Conservation (phyloP, 2,888 invertebrate species). For the Pachliopta kotzebuea region DNA sequence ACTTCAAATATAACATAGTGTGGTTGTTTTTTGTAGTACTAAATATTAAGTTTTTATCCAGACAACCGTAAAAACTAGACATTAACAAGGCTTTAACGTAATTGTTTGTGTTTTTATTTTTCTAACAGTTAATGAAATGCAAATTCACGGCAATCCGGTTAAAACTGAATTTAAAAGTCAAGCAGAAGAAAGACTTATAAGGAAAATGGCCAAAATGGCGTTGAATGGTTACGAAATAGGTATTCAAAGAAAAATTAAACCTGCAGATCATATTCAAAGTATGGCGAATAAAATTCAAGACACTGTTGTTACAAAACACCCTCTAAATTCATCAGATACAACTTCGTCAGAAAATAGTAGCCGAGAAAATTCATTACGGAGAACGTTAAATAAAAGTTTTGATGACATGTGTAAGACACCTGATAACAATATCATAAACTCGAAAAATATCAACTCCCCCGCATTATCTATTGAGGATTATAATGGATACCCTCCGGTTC, state of each 20-base stretch:
- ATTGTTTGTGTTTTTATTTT: constrained; percentile 39
- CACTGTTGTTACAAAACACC: constrained; percentile 76
- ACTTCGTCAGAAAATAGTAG: constrained; percentile 57
- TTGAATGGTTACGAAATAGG: constrained; percentile 77
- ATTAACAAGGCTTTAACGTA: constrained; percentile 25
- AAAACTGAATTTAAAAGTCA: constrained; percentile 73
- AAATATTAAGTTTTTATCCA: background rate
- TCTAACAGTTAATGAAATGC: constrained; percentile 72
- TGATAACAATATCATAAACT: constrained; percentile 44
- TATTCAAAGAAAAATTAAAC: constrained; percentile 76
- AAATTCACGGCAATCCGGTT: constrained; percentile 49
- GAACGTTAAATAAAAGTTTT: constrained; percentile 51
- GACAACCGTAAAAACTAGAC: constrained; percentile 19
- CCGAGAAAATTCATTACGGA: constrained; percentile 53
- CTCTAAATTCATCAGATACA: constrained; percentile 60
- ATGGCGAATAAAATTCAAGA: constrained; percentile 78
- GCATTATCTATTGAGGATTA: constrained; percentile 32
- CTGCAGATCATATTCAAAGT: constrained; percentile 74
- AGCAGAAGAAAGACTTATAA: constrained; percentile 73
- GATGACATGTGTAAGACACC: constrained; percentile 56
- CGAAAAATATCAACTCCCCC: constrained; percentile 32
- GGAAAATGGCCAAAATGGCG: constrained; percentile 78
- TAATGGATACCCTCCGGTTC: constrained; percentile 51
- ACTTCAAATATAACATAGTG: constrained; percentile 27
- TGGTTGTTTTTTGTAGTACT: constrained; percentile 21